Evolutionary conservation across 1,140 invertebrate species (phyloP).

Genomic region (Zelostemma sp.): DNA sequence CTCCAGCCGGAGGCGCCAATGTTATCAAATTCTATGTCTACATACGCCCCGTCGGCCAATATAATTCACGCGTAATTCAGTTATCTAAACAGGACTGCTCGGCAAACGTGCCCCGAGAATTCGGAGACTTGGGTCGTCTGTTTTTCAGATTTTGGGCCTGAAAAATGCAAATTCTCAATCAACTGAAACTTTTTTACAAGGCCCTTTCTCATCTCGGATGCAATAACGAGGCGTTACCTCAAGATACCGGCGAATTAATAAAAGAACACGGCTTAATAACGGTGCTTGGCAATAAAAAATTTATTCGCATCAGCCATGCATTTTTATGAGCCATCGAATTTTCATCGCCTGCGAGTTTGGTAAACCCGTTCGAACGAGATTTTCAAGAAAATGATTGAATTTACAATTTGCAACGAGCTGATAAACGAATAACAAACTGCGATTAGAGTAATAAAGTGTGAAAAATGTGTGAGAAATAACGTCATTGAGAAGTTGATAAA

Average conservation of each 20-base stretch:
- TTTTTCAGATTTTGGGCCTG: no score
- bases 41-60: conserved; percentile 60
- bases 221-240: conserved; percentile 5
- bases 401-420: background rate
- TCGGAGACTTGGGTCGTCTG: no score
- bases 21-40: conserved; percentile 64
- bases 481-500: background rate
- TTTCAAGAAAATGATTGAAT: background rate
- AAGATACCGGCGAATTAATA: conserved; percentile 13
- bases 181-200: background rate
- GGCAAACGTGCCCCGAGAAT: no score
- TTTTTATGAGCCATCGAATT: conserved; percentile 43
- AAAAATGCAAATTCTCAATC: background rate
- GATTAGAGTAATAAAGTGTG: background rate
- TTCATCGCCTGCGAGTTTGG: background rate
- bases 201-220: background rate
- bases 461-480: background rate
- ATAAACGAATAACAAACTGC: background rate
- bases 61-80: conserved; percentile 65
- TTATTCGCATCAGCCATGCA: conserved; percentile 32
- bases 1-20: conserved; percentile 52
- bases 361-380: background rate
- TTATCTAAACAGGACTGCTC: conserved; percentile 62
- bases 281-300: conserved; percentile 32
- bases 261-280: background rate